Base-by-base conservation (phyloP, 1,140 invertebrate genomes). In the Dolichoris vasculosae region DNA sequence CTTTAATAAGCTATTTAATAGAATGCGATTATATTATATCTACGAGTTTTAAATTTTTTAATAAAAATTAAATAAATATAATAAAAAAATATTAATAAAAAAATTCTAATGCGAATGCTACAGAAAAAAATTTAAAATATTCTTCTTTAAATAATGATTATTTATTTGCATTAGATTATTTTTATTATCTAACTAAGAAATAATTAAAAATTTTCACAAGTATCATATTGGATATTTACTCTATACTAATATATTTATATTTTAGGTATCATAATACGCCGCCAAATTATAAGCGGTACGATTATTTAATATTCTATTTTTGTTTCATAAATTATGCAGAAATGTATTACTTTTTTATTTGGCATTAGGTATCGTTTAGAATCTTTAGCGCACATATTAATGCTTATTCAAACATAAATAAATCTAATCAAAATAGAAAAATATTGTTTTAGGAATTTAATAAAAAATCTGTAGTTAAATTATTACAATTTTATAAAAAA, bases 271-370 rank as follows among this genome's bases (percentile, higher is more conserved):
- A 92, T 92, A 92, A 92, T 92, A 91, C 92, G 91, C 89, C 92
- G 90, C 92, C 92, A 90, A 92, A 91, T 93, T 93, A 93, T 92
- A 93, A 93, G 92, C 92, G 92, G 92, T 93, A 93, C 91, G 92
- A 90, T 87, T 86, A 91, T 43, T 85, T 48, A 76, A 75, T 79
- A 85, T 85, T 81, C 63, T 81, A 81, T 86, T 87, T 88, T 88
- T 86, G 84, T 64, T 87, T 89, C 87, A 90, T 88, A 78, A 87
- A 88, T 90, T 89, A 90, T 87, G 87, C 87, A 88, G 75, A 88
- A 87, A 89, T 87, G 75, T 88, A 83, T 59, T 46, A 51, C 26
- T 85, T 67, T 40, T 71, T 73, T 59, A 13, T 84, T 79, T 59
- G 7, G 40, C 30, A 59, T 38, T 82, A 82, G 26, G 26, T 81